Conservation (phyloP, 2,113 vertebrate species). For the Ursus arctos region DNA sequence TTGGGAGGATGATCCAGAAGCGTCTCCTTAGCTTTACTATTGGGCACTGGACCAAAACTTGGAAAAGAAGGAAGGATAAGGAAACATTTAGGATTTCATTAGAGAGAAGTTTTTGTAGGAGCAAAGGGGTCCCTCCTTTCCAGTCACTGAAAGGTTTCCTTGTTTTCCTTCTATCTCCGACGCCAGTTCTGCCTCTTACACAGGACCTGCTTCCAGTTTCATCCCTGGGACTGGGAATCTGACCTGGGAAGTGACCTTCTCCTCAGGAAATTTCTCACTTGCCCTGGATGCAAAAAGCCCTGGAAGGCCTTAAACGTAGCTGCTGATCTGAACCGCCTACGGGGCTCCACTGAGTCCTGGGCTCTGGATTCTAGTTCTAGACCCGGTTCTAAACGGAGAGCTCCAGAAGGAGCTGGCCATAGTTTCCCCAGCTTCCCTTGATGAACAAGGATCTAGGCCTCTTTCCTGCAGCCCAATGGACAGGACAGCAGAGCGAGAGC, state of each 20-base stretch:
- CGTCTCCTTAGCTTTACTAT: background rate
- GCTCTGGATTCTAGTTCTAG: background rate
- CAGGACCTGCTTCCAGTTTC: background rate
- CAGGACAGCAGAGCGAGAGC: background rate
- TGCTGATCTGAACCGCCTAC: background rate
- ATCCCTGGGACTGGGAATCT: background rate
- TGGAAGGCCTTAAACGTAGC: background rate
- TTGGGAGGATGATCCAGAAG: background rate
- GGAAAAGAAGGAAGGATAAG: background rate
- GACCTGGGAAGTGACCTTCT: background rate
- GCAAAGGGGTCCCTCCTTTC: background rate
- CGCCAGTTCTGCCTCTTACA: background rate
- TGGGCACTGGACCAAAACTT: background rate
- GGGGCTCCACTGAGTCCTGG: background rate
- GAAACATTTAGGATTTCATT: background rate
- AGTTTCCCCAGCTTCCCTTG: background rate
- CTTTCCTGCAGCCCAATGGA: background rate
- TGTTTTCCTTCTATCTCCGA: background rate
- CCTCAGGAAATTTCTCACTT: background rate
- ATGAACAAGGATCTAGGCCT: background rate
- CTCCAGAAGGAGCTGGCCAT: background rate
- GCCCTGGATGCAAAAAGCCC: background rate
- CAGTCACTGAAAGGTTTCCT: background rate
- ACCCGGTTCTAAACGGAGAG: background rate
- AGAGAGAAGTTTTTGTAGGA: background rate